Percentiles rank a stretch among this genome's conserved stretches.
These are phyloP conservation scores for Ornithoptera priamus DNA, from an alignment of 2,888 invertebrate genomes.

Conservation along the genomic window DNA sequence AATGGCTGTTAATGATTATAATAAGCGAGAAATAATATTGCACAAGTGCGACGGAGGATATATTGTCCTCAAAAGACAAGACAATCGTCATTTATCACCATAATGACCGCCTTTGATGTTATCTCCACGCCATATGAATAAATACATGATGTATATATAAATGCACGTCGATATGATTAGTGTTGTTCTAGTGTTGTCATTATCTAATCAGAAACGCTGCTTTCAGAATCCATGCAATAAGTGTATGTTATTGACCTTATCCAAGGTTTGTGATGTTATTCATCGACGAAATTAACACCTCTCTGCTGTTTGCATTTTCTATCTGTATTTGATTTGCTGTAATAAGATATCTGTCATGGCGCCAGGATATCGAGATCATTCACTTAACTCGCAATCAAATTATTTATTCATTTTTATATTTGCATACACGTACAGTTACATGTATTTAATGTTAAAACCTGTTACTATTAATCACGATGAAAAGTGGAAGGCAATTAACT, in stretches of 20 bases:
- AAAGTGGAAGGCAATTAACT: no score
- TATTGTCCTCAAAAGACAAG: slow-evolving; percentile 72
- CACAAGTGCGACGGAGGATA: slow-evolving; percentile 67
- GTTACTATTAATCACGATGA: not conserved
- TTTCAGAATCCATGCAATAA: slow-evolving; percentile 32
- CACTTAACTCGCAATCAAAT: slow-evolving; percentile 11
- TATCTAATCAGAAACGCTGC: slow-evolving; percentile 38
- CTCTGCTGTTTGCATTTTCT: slow-evolving; percentile 46
- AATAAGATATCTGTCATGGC: slow-evolving; percentile 30
- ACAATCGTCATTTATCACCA: slow-evolving; percentile 77
- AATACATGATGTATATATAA: slow-evolving; percentile 44
- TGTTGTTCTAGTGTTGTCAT: slow-evolving; percentile 35
- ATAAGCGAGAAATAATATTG: slow-evolving; percentile 70
- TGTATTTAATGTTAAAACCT: not conserved
- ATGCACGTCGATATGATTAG: slow-evolving; percentile 14
- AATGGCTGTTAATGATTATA: slow-evolving; percentile 73
- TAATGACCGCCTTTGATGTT: slow-evolving; percentile 76
- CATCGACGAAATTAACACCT: slow-evolving; percentile 61
- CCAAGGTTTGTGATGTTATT: slow-evolving; percentile 59
- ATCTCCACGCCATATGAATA: slow-evolving; percentile 58
- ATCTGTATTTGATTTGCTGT: slow-evolving; percentile 25
- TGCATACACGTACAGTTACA: not conserved
- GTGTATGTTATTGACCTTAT: slow-evolving; percentile 54
- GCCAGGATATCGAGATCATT: slow-evolving; percentile 30
- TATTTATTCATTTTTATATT: slow-evolving; percentile 8